phyloP scores from a whole-genome alignment of 1,140 invertebrate genomes.

The Agraylea sexmaculata region DNA sequence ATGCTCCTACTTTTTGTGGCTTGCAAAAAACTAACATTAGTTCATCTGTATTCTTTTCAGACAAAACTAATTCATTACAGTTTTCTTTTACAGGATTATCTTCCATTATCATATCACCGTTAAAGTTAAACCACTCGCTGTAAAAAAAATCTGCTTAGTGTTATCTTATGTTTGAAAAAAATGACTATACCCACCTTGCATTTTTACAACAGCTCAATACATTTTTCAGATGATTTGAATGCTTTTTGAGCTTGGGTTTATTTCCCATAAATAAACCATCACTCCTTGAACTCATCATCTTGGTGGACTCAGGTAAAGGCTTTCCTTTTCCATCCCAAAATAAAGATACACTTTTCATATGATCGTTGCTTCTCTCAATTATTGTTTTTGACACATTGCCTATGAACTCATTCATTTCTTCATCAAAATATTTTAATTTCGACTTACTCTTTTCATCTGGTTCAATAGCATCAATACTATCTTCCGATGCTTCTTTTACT shows the following conservation, averaged over 20 bases:
- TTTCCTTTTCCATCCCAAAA: constrained; percentile 12
- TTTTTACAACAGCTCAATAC: constrained; percentile 10
- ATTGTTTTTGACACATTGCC: constrained; percentile 4
- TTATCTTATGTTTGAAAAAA: background rate
- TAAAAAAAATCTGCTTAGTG: constrained; percentile 5
- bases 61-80: constrained; percentile 8
- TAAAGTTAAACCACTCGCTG: constrained; percentile 13
- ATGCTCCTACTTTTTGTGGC: background rate
- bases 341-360: constrained; percentile 3
- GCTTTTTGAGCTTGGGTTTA: constrained; percentile 7
- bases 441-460: constrained; percentile 8
- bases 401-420: constrained; percentile 7
- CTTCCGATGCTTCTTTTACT: background rate
- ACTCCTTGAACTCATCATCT: constrained; percentile 3
- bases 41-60: constrained; percentile 5
- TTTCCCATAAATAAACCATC: constrained; percentile 9
- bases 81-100: constrained; percentile 10
- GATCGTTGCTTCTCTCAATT: constrained; percentile 3
- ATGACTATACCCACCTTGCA: constrained; percentile 6
- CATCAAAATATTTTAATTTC: constrained; percentile 13
- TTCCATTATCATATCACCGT: constrained; percentile 10
- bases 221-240: constrained; percentile 3
- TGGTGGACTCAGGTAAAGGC: background rate
- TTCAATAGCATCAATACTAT: too few species aligned
- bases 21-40: constrained; percentile 1